A percentile compares a stretch with the other conserved stretches of the same genome.
phyloP scores from a whole-genome alignment of 2,113 vertebrate species.

The Neogobius melanostomus region DNA sequence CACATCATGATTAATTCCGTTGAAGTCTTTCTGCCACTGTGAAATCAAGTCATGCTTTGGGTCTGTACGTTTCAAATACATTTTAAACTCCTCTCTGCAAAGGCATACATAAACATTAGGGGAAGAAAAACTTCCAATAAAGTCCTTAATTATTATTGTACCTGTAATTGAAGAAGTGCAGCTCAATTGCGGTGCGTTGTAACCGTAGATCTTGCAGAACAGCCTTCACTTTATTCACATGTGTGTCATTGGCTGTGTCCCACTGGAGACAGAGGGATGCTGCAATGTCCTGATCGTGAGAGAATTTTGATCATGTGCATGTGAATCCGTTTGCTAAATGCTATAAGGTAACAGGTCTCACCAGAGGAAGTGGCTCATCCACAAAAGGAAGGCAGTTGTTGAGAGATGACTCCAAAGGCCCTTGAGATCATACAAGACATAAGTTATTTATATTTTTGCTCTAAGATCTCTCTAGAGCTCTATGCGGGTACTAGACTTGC shows the following conservation, averaged over 20 bases:
- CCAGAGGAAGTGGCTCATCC: conserved; percentile 81
- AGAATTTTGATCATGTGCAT: background rate
- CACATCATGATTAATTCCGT: conserved; percentile 81
- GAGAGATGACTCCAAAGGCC: background rate
- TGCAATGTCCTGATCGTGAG: conserved; percentile 78
- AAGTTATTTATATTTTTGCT: too few relatives aligned
- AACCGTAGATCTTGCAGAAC: conserved; percentile 82
- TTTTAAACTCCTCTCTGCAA: conserved; percentile 82
- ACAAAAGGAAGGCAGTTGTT: conserved; percentile 65
- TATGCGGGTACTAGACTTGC: background rate
- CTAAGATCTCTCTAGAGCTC: background rate
- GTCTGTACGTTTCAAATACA: conserved; percentile 82
- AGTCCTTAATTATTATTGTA: conserved; percentile 38
- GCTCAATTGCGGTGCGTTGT: conserved; percentile 67
- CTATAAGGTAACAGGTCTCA: conserved; percentile 52
- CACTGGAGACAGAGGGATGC: conserved; percentile 82
- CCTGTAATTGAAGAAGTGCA: conserved; percentile 81
- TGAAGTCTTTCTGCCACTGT: conserved; percentile 89
- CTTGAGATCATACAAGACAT: background rate
- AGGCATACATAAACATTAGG: background rate
- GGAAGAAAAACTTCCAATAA: background rate
- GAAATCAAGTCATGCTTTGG: conserved; percentile 87
- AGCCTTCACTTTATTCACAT: conserved; percentile 77
- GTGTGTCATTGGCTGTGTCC: conserved; percentile 80
- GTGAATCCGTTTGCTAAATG: background rate